Conservation (phyloP, 2,888 invertebrate species). For the Zygogramma bicolorata region DNA sequence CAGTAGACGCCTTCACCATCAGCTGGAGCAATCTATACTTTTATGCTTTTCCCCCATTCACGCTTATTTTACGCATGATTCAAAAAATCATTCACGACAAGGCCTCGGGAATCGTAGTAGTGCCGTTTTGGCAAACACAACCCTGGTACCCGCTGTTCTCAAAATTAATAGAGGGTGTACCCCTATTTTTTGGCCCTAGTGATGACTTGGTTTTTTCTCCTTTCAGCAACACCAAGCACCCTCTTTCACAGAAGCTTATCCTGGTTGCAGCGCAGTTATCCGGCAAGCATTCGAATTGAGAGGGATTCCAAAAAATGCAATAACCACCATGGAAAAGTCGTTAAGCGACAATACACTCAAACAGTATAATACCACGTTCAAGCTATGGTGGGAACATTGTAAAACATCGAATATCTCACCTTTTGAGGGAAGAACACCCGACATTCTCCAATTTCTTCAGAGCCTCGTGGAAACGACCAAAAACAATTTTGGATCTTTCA, state of each 20-base stretch:
- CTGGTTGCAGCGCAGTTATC: slow-evolving; percentile 22
- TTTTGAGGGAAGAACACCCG: not conserved
- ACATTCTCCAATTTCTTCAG: slow-evolving; percentile 1
- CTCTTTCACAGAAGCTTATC: slow-evolving; percentile 26
- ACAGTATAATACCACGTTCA: slow-evolving; percentile 1
- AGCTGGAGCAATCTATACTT: slow-evolving; percentile 33
- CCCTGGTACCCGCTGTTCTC: slow-evolving; percentile 49
- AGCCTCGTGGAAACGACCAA: slow-evolving; percentile 1
- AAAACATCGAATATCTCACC: slow-evolving; percentile 17
- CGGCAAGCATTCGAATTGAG: slow-evolving; percentile 13
- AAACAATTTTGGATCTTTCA: slow-evolving; percentile 23
- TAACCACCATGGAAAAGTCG: not conserved
- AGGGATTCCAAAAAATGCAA: slow-evolving; percentile 10
- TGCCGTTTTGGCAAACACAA: slow-evolving; percentile 52
- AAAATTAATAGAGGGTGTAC: not conserved
- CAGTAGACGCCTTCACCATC: slow-evolving; percentile 52
- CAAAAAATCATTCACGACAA: slow-evolving; percentile 49
- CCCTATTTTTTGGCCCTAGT: slow-evolving; percentile 1
- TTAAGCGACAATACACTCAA: slow-evolving; percentile 1
- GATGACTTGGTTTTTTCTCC: slow-evolving; percentile 23
- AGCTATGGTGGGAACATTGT: slow-evolving; percentile 34
- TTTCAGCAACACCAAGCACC: slow-evolving; percentile 18
- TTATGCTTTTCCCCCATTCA: slow-evolving; percentile 56
- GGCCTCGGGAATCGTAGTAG: slow-evolving; percentile 51
- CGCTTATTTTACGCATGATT: slow-evolving; percentile 45